Conservation (phyloP, 1,140 invertebrate genomes). For the Medauroidea extradentata region DNA sequence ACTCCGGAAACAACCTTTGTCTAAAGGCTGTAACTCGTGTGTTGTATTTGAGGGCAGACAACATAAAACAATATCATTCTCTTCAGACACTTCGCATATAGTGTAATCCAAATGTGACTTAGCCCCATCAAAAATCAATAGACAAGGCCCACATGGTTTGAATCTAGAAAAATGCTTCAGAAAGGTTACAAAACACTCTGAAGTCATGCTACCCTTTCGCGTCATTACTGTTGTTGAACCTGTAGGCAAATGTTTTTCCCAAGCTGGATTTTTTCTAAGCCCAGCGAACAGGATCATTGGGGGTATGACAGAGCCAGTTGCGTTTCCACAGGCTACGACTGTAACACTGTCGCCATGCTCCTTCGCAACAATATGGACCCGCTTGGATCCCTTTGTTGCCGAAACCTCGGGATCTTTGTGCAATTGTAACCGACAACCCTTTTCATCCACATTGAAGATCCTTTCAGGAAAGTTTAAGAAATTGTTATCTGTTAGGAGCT, state of each 20-base stretch:
- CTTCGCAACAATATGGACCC: constrained; percentile 36
- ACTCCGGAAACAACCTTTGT: too few relatives aligned
- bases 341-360: constrained; percentile 43
- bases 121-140: constrained; percentile 38
- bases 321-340: constrained; percentile 31
- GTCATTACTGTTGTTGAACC: constrained; percentile 31
- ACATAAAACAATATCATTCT: constrained; percentile 7
- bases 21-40: constrained; percentile 6
- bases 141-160: constrained; percentile 26
- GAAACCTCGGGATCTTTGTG: constrained; percentile 38
- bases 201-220: constrained; percentile 40
- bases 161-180: constrained; percentile 34
- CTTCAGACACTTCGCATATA: background rate
- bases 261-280: constrained; percentile 31
- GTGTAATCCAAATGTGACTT: constrained; percentile 5
- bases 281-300: constrained; percentile 42
- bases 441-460: constrained; percentile 44
- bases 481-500: constrained; percentile 22
- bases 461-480: constrained; percentile 29
- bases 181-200: constrained; percentile 31
- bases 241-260: constrained; percentile 33
- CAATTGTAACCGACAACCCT: constrained; percentile 37
- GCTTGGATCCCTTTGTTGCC: constrained; percentile 34
- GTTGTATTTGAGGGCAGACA: constrained; percentile 10
- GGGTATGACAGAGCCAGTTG: constrained; percentile 24